A percentile compares a stretch with the other conserved stretches of the same genome.
phyloP scores from a whole-genome alignment of 1,140 invertebrate genomes.

The Drosophila nasuta region DNA sequence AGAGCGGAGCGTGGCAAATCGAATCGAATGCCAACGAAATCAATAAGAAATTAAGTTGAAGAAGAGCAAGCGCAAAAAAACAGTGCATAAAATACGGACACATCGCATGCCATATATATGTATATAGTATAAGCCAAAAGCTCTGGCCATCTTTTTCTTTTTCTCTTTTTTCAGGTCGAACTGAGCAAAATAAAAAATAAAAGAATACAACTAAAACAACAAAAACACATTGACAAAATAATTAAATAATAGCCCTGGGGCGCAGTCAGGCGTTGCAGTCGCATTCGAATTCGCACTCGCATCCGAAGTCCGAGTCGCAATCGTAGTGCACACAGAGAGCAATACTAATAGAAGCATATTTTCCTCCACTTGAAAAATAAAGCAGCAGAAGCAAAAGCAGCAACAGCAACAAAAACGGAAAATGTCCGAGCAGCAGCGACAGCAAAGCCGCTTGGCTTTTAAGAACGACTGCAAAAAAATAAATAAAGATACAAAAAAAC shows the following conservation, averaged over 20 bases:
- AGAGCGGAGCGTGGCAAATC: conserved; percentile 30
- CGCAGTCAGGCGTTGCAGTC: conserved; percentile 55
- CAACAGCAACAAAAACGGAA: conserved; percentile 30
- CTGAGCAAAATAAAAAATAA: conserved; percentile 3
- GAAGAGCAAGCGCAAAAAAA: background rate
- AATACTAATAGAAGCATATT: conserved; percentile 74
- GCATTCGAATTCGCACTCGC: conserved; percentile 14
- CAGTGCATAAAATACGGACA: conserved; percentile 6
- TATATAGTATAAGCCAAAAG: conserved; percentile 26
- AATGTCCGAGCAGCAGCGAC: conserved; percentile 36
- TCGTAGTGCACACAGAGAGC: conserved; percentile 20
- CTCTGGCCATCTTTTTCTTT: conserved; percentile 12
- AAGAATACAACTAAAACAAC: too few species aligned
- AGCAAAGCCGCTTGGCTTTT: conserved; percentile 67
- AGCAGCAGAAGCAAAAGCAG: conserved; percentile 24
- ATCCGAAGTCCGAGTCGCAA: background rate
- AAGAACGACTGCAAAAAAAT: conserved; percentile 36
- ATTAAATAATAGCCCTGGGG: conserved; percentile 72
- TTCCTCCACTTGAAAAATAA: conserved; percentile 48
- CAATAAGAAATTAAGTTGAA: conserved; percentile 30
- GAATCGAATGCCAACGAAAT: conserved; percentile 35
- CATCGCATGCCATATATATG: background rate
- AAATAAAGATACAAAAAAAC: conserved; percentile 8
- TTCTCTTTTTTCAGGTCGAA: conserved; percentile 36
- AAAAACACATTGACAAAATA: conserved; percentile 71